phyloP scores from a whole-genome alignment of 2,888 invertebrate species.

The Pristionchus maxplancki region DNA sequence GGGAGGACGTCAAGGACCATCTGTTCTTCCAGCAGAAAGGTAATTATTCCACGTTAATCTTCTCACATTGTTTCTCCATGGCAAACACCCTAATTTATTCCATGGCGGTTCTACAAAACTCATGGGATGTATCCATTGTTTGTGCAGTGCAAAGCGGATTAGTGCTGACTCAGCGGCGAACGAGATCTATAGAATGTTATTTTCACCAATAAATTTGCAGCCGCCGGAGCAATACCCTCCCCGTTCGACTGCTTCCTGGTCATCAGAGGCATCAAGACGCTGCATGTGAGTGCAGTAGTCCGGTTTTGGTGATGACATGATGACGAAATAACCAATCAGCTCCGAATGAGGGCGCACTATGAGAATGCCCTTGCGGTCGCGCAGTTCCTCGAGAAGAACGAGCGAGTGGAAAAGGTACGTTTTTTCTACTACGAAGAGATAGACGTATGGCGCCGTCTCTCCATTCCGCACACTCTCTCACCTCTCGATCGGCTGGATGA shows the following conservation, averaged over 20 bases:
- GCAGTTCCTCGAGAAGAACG: conserved; percentile 87
- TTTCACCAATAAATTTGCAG: too few relatives aligned
- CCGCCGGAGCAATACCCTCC: conserved; percentile 93
- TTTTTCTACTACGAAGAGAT: background rate
- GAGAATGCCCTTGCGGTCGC: conserved; percentile 87
- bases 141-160: too few relatives aligned
- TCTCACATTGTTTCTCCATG: too few relatives aligned
- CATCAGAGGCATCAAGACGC: conserved; percentile 91
- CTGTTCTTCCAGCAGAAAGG: conserved; percentile 83
- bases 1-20: conserved; percentile 84
- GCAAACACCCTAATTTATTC: too few relatives aligned
- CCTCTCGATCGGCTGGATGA: background rate
- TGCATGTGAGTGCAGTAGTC: conserved; percentile 82
- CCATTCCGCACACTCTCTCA: too few relatives aligned
- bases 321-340: conserved; percentile 41
- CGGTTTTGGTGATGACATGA: too few relatives aligned
- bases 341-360: conserved; percentile 93
- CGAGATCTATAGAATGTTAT: too few relatives aligned
- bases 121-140: too few relatives aligned
- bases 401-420: conserved; percentile 86
- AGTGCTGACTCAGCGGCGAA: too few relatives aligned
- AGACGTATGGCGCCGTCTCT: too few relatives aligned
- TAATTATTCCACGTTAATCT: too few relatives aligned
- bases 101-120: too few relatives aligned
- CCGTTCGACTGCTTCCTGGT: conserved; percentile 97